Evolutionary conservation across 2,113 vertebrate species (phyloP).

Genomic region (Orcinus orca): DNA sequence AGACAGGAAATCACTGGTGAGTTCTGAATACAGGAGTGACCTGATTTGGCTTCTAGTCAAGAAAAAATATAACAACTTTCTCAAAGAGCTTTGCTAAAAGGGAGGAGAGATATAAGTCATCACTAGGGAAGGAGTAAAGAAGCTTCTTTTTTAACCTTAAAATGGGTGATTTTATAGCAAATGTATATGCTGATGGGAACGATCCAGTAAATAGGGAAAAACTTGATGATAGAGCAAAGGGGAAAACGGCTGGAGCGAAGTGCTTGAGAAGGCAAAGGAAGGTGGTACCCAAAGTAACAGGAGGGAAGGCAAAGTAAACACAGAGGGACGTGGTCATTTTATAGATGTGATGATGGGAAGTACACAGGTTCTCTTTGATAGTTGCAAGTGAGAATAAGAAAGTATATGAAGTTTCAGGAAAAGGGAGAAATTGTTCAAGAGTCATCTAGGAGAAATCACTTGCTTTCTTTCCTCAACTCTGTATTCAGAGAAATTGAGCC

Average conservation of each 20-base stretch:
- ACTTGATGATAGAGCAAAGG: neutral
- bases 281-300: neutral
- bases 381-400: neutral
- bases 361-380: neutral
- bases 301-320: neutral
- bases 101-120: neutral
- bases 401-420: neutral
- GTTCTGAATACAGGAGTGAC: neutral
- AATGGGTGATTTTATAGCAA: neutral
- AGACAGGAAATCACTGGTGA: neutral
- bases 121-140: neutral
- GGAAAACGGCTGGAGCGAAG: neutral
- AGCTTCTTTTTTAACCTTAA: neutral
- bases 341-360: neutral
- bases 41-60: neutral
- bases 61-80: neutral
- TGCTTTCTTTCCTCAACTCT: neutral
- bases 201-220: neutral
- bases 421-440: neutral
- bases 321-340: fast-evolving
- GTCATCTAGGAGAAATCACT: neutral
- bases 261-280: neutral
- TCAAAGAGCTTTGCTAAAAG: neutral
- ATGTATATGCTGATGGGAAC: neutral
- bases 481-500: neutral